Evolutionary conservation across 2,888 invertebrate species (phyloP), one percentile per base, ranked within the genome.

Genomic region (Pachydiplax longipennis): DNA sequence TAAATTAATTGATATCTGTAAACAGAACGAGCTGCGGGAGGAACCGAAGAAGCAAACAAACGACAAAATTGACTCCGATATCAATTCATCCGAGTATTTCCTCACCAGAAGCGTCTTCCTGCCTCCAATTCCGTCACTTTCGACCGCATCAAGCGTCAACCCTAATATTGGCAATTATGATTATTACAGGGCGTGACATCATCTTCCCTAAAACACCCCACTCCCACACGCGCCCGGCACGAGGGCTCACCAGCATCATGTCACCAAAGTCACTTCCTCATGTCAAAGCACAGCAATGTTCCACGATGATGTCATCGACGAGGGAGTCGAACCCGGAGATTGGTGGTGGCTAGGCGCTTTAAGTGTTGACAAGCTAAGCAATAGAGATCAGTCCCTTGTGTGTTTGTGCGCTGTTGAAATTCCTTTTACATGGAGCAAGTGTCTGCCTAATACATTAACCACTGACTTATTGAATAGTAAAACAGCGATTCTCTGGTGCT

Each of bases 131-230:
- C 37, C 15, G 25, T 61, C 22, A 37, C 87, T 87, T 87, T 61
- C 48, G 35, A 61, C 61, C n/a, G 61, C 37, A 65, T 61, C 40
- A 61, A 87, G 40, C 61, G 61, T 13, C 83, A 31, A 82, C 83
- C 83, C 83, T 58, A 73, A 73, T 87, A 87, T 87, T 40, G 87
- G 61, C 65, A 87, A 87, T 87, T 87, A 87, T 48, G 87, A 87
- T 87, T 87, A 87, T 65, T 87, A 61, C 61, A 5, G 65, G 58
- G 37, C 22, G 61, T 87, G 87, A 87, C 87, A 87, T 87, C 87
- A 87, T n/a, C 87, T 37, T 37, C 40, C 35, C n/a, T 58, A 35
- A 31, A 13, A 31, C 18, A 22, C 83, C 31, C 35, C 18, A 15
- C 65, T 65, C 65, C 73, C 73, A 31, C 73, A 73, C 73, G 73